Evolutionary conservation across 64 coral and sea anemone species (phyloP), one percentile per base, ranked within the genome.

Genomic region (Dendrophyllia cribrosa): DNA sequence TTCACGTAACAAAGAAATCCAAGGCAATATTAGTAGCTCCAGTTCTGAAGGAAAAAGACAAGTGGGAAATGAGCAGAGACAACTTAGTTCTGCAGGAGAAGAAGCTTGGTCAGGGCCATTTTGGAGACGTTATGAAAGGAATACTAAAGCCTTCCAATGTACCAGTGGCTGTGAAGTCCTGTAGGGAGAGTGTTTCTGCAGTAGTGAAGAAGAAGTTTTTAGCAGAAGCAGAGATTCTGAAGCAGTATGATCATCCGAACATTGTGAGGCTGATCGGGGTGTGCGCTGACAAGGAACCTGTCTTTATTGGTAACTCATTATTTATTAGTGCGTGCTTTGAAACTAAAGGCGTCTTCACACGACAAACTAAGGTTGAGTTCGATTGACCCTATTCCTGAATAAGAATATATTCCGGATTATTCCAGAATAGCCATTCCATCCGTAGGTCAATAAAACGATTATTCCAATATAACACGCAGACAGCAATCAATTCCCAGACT

Each of bases 41-140:
- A 61, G 94, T 92, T 48, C 14, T 51, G 16, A 74, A 83, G 25
- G 47, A 34, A 47, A 90, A 80, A 49, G 91, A 93, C 76, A 93
- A 93, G 16, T 97, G 95, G 95, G 67, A 94, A 26, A 80, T 99
- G 68, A 88, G 87, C 26, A 91, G 96, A 51, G 86, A 92, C 12
- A 91, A 87, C 47, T 70, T 93, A 3, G 77, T 93, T 4, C 24
- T 96, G 0, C 74, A 92, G 22, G 75, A 87, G 7, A 71, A 26
- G 45, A 99, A 94, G 58, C 84, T 99, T 17, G 97, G 97, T 3
- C 91, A 93, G 2, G 97, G 97, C 20, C 97, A 99, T 64, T 99
- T 99, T 91, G 97, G 97, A 51, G 97, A 99, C 50, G 97, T 99
- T n/a, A 99, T 96, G 97, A 87, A 79, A 51, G 97, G 97, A 21